Percentiles rank a stretch among this genome's conserved stretches.
Conservation (phyloP, 2,797 vertebrate genomes). For the Eulemur rubriventer region DNA sequence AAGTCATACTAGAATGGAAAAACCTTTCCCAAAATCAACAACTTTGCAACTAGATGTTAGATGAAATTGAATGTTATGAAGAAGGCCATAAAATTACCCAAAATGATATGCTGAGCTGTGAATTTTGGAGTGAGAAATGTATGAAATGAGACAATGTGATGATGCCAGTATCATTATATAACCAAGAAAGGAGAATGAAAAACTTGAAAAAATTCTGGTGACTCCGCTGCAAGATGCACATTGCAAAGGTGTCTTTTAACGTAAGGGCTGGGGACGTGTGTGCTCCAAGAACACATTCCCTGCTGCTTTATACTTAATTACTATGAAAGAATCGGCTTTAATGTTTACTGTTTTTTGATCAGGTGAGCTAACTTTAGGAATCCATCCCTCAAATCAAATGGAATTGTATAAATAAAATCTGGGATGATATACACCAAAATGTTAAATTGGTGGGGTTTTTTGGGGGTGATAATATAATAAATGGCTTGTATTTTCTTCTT, state of each 20-base stretch:
- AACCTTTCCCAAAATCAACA: neutral
- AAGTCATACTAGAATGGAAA: neutral
- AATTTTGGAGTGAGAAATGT: neutral
- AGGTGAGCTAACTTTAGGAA: neutral
- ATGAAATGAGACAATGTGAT: neutral
- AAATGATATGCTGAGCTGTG: neutral
- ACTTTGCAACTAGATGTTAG: neutral
- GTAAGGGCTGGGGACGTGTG: fast-evolving
- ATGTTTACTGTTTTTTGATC: neutral
- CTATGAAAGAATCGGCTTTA: neutral
- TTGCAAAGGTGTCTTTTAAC: neutral
- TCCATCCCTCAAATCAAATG: neutral
- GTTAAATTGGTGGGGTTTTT: neutral
- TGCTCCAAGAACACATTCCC: neutral
- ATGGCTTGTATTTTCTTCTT: neutral
- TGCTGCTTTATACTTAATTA: neutral
- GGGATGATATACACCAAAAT: neutral
- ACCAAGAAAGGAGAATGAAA: neutral
- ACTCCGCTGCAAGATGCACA: fast-evolving
- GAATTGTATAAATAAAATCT: neutral
- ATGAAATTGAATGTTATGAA: neutral
- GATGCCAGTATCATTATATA: neutral
- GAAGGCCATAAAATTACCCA: neutral
- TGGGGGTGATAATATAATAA: neutral
- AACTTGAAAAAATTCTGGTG: neutral